These are phyloP conservation scores for Contarinia nasturtii DNA, from an alignment of 1,140 invertebrate genomes.

Conservation along the genomic window DNA sequence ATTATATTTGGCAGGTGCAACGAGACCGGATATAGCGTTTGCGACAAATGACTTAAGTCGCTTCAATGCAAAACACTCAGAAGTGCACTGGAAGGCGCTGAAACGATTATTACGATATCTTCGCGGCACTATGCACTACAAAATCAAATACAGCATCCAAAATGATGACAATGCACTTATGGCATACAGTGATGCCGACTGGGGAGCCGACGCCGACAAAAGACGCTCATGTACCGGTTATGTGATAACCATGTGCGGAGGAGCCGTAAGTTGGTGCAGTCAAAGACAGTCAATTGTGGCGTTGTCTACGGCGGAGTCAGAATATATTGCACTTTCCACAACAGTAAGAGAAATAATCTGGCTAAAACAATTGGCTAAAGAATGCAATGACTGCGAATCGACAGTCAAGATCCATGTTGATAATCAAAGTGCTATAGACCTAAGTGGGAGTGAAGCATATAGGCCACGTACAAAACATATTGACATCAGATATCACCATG, in stretches of 20 bases:
- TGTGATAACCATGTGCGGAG: constrained; percentile 11
- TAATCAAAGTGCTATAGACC: constrained; percentile 3
- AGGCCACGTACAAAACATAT: constrained; percentile 20
- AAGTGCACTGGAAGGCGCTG: too few species aligned
- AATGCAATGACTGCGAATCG: constrained; percentile 1
- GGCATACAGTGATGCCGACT: constrained; percentile 15
- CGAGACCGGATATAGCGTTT: too few species aligned
- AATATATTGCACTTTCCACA: constrained; percentile 15
- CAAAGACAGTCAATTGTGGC: constrained; percentile 19
- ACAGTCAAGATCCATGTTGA: neutral
- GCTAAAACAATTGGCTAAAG: constrained; percentile 8
- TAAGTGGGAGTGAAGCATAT: constrained; percentile 1
- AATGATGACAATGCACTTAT: neutral
- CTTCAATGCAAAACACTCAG: too few species aligned
- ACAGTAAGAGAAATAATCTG: constrained; percentile 13
- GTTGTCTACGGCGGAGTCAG: constrained; percentile 18
- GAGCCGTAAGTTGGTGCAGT: constrained; percentile 15
- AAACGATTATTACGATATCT: too few species aligned
- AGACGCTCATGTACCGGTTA: constrained; percentile 15
- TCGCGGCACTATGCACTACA: too few species aligned
- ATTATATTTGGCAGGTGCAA: too few species aligned
- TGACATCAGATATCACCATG: constrained; percentile 18
- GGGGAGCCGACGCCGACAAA: constrained; percentile 10
- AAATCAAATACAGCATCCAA: neutral
- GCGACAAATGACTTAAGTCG: too few species aligned